Conservation (phyloP, 1,140 invertebrate genomes). For the Stenopsyche tienmushanensis region DNA sequence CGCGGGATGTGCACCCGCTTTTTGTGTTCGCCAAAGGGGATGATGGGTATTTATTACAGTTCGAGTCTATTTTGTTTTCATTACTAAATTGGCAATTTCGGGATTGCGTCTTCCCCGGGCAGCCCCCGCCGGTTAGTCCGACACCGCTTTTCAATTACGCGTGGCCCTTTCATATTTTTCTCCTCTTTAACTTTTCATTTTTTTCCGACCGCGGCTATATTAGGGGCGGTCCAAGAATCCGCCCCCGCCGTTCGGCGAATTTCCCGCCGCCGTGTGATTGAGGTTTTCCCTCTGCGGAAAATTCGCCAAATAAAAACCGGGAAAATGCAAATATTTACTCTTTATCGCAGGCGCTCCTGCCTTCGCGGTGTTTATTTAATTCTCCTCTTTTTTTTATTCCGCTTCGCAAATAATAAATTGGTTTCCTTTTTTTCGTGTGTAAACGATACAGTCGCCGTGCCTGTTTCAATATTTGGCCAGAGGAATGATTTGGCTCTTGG, state of each 20-base stretch:
- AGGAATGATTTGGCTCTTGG: conserved; percentile 34
- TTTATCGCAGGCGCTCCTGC: conserved; percentile 30
- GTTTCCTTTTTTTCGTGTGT: conserved; percentile 37
- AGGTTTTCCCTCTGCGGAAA: conserved; percentile 32
- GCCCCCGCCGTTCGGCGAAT: background rate
- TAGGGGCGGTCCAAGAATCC: conserved; percentile 15
- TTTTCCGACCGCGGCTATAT: conserved; percentile 6
- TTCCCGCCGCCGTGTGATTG: conserved; percentile 26
- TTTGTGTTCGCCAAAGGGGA: background rate
- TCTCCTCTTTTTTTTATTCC: conserved; percentile 31
- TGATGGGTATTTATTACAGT: conserved; percentile 13
- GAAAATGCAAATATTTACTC: conserved; percentile 42
- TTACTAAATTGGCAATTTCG: conserved; percentile 34
- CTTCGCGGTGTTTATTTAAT: conserved; percentile 39
- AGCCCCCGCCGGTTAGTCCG: conserved; percentile 21
- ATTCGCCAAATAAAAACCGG: conserved; percentile 40
- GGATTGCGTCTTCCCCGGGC: conserved; percentile 6
- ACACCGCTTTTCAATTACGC: conserved; percentile 39
- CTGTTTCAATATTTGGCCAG: conserved; percentile 39
- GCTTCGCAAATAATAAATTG: conserved; percentile 40
- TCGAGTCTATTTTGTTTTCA: conserved; percentile 28
- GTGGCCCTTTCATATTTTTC: conserved; percentile 25
- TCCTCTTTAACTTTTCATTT: conserved; percentile 33
- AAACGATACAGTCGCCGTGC: conserved; percentile 31
- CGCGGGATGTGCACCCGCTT: background rate